Evolutionary conservation across 2,888 invertebrate species (phyloP).

Genomic region (Pherbina coryleti): DNA sequence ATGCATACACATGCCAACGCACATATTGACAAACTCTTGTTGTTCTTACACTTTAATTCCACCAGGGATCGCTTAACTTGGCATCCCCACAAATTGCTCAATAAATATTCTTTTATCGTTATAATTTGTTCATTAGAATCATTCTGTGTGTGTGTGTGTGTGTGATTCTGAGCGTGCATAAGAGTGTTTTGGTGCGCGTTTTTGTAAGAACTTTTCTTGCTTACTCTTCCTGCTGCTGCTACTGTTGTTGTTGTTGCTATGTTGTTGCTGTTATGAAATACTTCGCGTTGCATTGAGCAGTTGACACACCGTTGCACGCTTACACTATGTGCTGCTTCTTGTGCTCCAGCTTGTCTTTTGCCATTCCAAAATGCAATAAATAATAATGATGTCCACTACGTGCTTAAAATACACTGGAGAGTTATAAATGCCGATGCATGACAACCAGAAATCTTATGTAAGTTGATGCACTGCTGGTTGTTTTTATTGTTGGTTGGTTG

Average conservation of each 20-base stretch:
- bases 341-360: conserved; percentile 46
- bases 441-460: neutral
- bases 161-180: conserved; percentile 3
- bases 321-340: conserved; percentile 10
- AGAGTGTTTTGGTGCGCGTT: neutral
- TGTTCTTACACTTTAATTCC: conserved; percentile 15
- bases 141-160: neutral
- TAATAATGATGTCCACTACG: conserved; percentile 33
- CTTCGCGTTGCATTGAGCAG: neutral
- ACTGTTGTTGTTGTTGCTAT: neutral
- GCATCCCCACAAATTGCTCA: conserved; percentile 52
- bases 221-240: neutral
- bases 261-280: neutral
- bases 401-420: conserved; percentile 13
- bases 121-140: conserved; percentile 56
- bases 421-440: neutral
- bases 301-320: neutral
- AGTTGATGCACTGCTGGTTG: neutral
- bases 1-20: neutral
- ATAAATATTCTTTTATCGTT: conserved; percentile 62
- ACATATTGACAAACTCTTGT: neutral
- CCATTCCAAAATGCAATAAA: conserved; percentile 37
- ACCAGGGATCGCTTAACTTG: conserved; percentile 13
- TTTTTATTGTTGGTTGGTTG: neutral
- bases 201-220: neutral